phyloP scores from a whole-genome alignment of 2,888 invertebrate genomes.

The Synanthedon formicaeformis region DNA sequence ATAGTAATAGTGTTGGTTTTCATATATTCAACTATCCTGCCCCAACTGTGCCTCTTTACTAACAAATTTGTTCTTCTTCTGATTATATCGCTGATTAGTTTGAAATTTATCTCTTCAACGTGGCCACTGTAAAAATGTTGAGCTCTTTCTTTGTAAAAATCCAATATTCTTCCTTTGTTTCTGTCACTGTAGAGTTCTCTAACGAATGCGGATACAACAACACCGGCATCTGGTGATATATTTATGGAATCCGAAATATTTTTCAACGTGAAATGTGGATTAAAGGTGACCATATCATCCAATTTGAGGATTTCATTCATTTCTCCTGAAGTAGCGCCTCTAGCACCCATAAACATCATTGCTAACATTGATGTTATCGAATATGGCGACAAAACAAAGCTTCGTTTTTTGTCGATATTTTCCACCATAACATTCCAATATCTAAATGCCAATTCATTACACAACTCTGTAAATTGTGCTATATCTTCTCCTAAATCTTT shows the following conservation, averaged over 20 bases:
- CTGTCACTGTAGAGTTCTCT: slow-evolving; percentile 87
- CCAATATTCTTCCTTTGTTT: slow-evolving; percentile 81
- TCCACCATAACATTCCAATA: slow-evolving; percentile 82
- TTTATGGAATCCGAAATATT: slow-evolving; percentile 87
- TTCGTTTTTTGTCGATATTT: slow-evolving; percentile 80
- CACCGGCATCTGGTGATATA: slow-evolving; percentile 75
- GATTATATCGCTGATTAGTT: slow-evolving; percentile 85
- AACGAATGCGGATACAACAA: slow-evolving; percentile 84
- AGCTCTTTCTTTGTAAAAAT: slow-evolving; percentile 89
- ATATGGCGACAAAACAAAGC: slow-evolving; percentile 85
- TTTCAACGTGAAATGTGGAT: slow-evolving; percentile 87
- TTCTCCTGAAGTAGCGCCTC: slow-evolving; percentile 88
- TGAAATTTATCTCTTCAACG: slow-evolving; percentile 87
- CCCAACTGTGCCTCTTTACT: slow-evolving; percentile 82
- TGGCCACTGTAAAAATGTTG: slow-evolving; percentile 89
- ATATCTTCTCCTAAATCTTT: slow-evolving; percentile 79
- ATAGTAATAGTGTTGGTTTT: slow-evolving; percentile 79
- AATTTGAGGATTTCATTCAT: slow-evolving; percentile 88
- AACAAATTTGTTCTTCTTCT: slow-evolving; percentile 83
- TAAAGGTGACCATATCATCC: slow-evolving; percentile 91
- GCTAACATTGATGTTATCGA: slow-evolving; percentile 88
- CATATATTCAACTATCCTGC: slow-evolving; percentile 81
- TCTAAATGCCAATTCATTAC: slow-evolving; percentile 87
- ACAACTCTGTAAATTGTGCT: slow-evolving; percentile 80
- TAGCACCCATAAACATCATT: slow-evolving; percentile 90